Percentiles rank a stretch among this genome's conserved stretches.
Evolutionary conservation across 2,888 invertebrate species (phyloP).

Genomic region (Oxyscelio sp.): DNA sequence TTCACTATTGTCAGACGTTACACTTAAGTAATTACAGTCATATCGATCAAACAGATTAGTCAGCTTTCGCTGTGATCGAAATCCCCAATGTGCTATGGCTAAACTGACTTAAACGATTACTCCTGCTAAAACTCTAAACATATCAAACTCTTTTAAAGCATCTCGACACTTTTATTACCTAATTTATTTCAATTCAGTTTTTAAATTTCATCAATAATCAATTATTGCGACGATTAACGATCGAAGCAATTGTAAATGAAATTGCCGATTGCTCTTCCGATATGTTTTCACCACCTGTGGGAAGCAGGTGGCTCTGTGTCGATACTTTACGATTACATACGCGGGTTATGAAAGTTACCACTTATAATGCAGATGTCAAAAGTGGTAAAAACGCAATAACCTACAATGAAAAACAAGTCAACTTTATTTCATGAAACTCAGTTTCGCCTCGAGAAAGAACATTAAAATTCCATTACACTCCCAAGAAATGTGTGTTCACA

Average conservation of each 20-base stretch:
- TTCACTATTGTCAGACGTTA: too few species aligned
- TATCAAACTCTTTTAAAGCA: background rate
- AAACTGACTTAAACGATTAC: too few species aligned
- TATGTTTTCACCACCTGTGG: slow-evolving; percentile 11
- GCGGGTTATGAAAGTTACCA: slow-evolving; percentile 40
- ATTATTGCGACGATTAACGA: background rate
- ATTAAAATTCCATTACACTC: background rate
- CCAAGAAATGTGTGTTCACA: too few species aligned
- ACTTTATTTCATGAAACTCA: background rate
- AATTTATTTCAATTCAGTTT: too few species aligned
- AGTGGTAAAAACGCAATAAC: slow-evolving; percentile 41
- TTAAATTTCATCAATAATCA: too few species aligned
- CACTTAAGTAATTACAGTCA: slow-evolving; percentile 34
- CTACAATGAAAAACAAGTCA: background rate
- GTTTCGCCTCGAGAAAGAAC: background rate
- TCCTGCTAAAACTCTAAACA: too few species aligned
- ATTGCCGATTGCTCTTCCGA: background rate
- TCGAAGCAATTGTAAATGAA: background rate
- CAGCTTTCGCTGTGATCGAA: slow-evolving; percentile 14
- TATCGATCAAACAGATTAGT: slow-evolving; percentile 60
- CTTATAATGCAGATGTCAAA: slow-evolving; percentile 49
- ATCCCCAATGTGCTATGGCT: too few species aligned
- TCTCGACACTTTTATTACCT: background rate
- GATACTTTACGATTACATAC: slow-evolving; percentile 31
- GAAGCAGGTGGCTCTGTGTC: slow-evolving; percentile 25